These are phyloP conservation scores for Scrobipalpa costella DNA, from an alignment of 2,888 invertebrate species.

Conservation along the genomic window DNA sequence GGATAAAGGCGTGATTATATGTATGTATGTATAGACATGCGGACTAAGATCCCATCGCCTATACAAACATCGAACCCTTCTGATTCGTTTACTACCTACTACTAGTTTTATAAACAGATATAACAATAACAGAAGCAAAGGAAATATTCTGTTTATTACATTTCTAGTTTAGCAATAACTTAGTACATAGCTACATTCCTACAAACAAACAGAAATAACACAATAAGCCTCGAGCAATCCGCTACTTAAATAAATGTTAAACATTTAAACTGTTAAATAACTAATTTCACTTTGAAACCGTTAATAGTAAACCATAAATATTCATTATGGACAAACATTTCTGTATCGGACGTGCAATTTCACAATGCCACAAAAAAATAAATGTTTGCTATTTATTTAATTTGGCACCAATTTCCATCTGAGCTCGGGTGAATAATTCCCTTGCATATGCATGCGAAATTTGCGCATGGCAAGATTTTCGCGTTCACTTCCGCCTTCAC, in stretches of 20 bases:
- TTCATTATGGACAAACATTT: conserved; percentile 2
- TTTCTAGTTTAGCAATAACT: too few species aligned
- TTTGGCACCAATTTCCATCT: conserved; percentile 14
- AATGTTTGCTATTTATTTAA: conserved; percentile 16
- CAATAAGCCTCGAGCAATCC: neutral
- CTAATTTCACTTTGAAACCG: neutral
- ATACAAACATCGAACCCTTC: too few species aligned
- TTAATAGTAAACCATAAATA: neutral
- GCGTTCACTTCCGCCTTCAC: conserved; percentile 12
- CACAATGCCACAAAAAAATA: neutral
- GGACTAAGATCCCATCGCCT: too few species aligned
- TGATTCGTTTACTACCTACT: too few species aligned
- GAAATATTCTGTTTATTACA: too few species aligned
- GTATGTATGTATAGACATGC: too few species aligned
- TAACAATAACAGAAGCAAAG: too few species aligned
- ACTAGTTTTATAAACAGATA: too few species aligned
- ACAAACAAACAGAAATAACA: too few species aligned
- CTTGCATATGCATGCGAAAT: conserved; percentile 23
- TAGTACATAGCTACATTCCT: too few species aligned
- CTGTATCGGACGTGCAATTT: conserved; percentile 19
- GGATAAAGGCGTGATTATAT: too few species aligned
- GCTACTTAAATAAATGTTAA: neutral
- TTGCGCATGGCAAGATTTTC: conserved; percentile 16
- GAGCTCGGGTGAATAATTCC: conserved; percentile 13
- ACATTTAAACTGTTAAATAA: neutral